Evolutionary conservation across 2,113 vertebrate genomes (phyloP), one percentile per base, ranked within the genome.

Genomic region (Dasyprocta punctata): DNA sequence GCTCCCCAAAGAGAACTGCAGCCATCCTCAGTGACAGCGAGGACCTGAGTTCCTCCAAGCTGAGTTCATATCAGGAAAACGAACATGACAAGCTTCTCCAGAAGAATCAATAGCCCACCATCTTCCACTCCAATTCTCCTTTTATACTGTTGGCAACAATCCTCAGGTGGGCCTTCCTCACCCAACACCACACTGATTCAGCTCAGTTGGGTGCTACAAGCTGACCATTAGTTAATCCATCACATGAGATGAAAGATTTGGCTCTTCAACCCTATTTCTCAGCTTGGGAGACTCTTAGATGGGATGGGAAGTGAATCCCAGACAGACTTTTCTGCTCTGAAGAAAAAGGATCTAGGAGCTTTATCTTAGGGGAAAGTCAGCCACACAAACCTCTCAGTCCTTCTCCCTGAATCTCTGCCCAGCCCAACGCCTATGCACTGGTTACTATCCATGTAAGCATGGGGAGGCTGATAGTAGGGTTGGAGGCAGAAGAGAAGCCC

Each of bases 251-350:
- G 60, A 67, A 9, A 92, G 36, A 44, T 41, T 47, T 87, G 91
- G 88, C 95, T 91, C 58, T 95, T 93, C 65, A 86, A n/a, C 85
- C 69, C 41, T 81, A 63, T 65, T 67, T 82, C 89, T 88, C 71
- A 87, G 86, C 60, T 67, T 73, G 44, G 88, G 47, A 90, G 38
- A 30, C 41, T 67, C 67, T n/a, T 71, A 80, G 85, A 61, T 63
- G n/a, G 33, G 77, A 67, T 19, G 61, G 92, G 77, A 58, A 75
- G n/a, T 54, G 41, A 60, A 56, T 71, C 86, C 95, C 73, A 65
- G 38, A 82, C 71, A 82, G 89, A 75, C 82, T 47, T 88, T 69
- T 52, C 89, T 94, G 86, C 89, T 94, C 44, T 17, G 38, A 78
- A 56, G 49, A 82, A 63, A 69, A 90, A 82, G 84, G 22, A 56